These are phyloP conservation scores for Oxytorus armatus DNA, from an alignment of 2,888 invertebrate species.

Conservation along the genomic window DNA sequence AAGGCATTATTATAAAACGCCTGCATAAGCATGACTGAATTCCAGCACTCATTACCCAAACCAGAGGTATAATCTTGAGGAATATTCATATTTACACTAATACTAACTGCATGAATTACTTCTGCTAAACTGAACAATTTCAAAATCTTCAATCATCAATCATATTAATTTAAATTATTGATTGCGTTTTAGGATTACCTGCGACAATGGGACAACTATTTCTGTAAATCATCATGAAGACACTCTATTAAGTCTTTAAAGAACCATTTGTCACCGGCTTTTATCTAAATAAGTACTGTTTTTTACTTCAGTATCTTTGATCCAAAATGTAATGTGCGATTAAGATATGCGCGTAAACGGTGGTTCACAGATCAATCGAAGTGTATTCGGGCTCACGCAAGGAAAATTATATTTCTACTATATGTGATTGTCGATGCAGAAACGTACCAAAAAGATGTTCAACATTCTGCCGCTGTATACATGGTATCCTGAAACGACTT, in stretches of 20 bases:
- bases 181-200: conserved; percentile 84
- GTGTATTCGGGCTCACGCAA: conserved; percentile 57
- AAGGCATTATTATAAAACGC: conserved; percentile 28
- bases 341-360: conserved; percentile 58
- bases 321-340: conserved; percentile 52
- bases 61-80: not conserved
- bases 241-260: conserved; percentile 57
- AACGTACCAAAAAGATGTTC: conserved; percentile 67
- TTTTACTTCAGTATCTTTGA: conserved; percentile 45
- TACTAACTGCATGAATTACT: conserved; percentile 56
- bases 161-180: conserved; percentile 82
- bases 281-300: conserved; percentile 43
- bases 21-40: conserved; percentile 42
- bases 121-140: conserved; percentile 32
- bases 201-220: conserved; percentile 84
- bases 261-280: conserved; percentile 38
- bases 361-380: conserved; percentile 56
- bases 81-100: conserved; percentile 24
- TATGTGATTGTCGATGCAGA: conserved; percentile 61
- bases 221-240: conserved; percentile 80
- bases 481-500: conserved; percentile 65
- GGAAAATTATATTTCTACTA: conserved; percentile 59
- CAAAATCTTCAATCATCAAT: conserved; percentile 53
- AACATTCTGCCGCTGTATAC: conserved; percentile 68
- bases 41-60: conserved; percentile 13